A percentile compares a stretch with the other conserved stretches of the same genome.
Evolutionary conservation across 2,888 invertebrate species (phyloP).

Genomic region (Mycalesis mineus): DNA sequence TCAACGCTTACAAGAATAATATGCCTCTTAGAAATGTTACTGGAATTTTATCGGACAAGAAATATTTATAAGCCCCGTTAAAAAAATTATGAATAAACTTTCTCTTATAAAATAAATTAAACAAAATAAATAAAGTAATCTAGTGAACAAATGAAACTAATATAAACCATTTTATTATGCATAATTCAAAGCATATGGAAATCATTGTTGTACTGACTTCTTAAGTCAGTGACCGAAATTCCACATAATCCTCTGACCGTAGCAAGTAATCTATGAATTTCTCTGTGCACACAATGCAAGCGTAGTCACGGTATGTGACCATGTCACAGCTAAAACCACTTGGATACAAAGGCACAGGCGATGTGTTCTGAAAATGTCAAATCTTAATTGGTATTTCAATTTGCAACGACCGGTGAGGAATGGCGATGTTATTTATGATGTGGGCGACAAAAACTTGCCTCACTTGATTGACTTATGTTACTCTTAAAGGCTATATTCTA

Average conservation of each 20-base stretch:
- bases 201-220: background rate
- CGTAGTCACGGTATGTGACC: constrained; percentile 1
- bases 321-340: background rate
- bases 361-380: constrained; percentile 1
- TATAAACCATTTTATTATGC: too few species aligned
- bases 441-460: background rate
- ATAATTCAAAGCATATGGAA: background rate
- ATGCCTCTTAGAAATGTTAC: too few species aligned
- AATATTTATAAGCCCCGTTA: too few species aligned
- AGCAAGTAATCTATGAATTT: background rate
- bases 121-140: too few species aligned
- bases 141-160: too few species aligned
- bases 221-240: background rate
- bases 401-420: background rate
- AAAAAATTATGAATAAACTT: too few species aligned
- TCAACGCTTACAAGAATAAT: too few species aligned
- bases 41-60: too few species aligned
- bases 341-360: background rate
- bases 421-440: background rate
- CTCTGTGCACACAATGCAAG: background rate
- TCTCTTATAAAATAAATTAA: too few species aligned
- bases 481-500: too few species aligned
- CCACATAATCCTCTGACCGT: background rate
- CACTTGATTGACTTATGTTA: background rate
- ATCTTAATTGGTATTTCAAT: constrained; percentile 3